Percentiles rank a stretch among this genome's conserved stretches.
Evolutionary conservation across 2,113 vertebrate genomes (phyloP).

Genomic region (Dasyprocta punctata): DNA sequence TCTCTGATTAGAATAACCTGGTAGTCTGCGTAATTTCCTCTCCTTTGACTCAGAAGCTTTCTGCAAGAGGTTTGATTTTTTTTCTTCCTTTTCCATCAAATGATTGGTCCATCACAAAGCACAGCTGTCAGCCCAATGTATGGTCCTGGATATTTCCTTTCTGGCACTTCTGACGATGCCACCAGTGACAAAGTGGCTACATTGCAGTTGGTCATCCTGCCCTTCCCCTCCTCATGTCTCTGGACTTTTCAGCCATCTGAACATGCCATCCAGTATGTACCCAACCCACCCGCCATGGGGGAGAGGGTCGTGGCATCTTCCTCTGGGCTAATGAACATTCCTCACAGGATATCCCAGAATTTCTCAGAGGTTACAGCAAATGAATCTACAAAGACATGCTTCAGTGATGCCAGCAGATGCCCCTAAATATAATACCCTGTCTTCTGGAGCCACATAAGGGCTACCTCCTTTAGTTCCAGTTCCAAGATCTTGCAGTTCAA

Average conservation of each 20-base stretch:
- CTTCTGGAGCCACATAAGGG: neutral
- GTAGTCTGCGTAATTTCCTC: constrained; percentile 81
- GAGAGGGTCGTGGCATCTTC: neutral
- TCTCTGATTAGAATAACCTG: constrained; percentile 81
- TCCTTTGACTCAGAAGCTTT: constrained; percentile 55
- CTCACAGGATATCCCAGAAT: neutral
- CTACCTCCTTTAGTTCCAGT: neutral
- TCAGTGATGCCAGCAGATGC: neutral
- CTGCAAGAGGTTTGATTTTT: neutral
- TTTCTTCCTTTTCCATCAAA: neutral
- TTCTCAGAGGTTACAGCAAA: neutral
- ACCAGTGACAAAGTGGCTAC: neutral
- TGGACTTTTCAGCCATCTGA: neutral
- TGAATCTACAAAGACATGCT: neutral
- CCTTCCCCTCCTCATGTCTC: neutral
- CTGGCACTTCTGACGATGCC: neutral
- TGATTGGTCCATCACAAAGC: neutral
- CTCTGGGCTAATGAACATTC: neutral
- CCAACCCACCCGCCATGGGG: neutral
- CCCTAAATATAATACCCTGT: neutral
- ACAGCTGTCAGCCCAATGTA: neutral
- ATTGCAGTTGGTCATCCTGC: neutral
- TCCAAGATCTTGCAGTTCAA: neutral
- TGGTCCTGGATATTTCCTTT: neutral
- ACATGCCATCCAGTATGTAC: neutral